Base-by-base conservation (phyloP, 1,140 invertebrate species). In the Heliothis virescens region DNA sequence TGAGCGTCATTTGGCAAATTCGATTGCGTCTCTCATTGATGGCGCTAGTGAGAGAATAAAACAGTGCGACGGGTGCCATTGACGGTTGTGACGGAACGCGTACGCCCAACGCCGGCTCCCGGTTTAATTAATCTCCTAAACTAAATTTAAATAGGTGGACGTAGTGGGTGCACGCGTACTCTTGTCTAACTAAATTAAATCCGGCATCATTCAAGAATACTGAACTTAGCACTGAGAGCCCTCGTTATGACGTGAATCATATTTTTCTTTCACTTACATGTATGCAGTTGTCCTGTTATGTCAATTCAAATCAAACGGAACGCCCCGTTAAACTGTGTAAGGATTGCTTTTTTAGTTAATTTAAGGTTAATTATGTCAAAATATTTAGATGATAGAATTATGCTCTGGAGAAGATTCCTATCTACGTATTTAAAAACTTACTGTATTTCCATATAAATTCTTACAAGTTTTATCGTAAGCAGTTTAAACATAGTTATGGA, bases 1-100 rank as follows among this genome's bases (percentile, higher is more conserved):
- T 92, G 89, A 92, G 87, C 91, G 90, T 94, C 90, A 93, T 94
- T 94, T 94, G 88, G 92, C 87, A 94, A 94, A 94, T 93, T 93
- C 87, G 90, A 93, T 94, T 91, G 89, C 86, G 88, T 90, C 88
- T 91, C 86, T 83, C 85, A 89, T 88, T 88, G 88, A 89, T 87
- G 82, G 63, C 72, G 79, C 84, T 87, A 88, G 90, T 88, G 84
- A 82, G 85, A 87, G 89, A 90, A 92, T 92, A 92, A 93, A 94
- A 92, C 90, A 88, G 85, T 83, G 86, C 88, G 87, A 82, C 90
- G 89, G 88, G 83, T 92, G 91, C 85, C 81, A 83, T 85, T 92
- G 90, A 94, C 90, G 88, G 76, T 87, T 89, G 78, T 91, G 91
- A 94, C 86, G 87, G 87, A 90, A 77, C 81, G 86, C 76, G 83